Evolutionary conservation across 30 jellyfish, hydroid and myxozoan genomes (phyloP).

Genomic region (Aurelia sp.): DNA sequence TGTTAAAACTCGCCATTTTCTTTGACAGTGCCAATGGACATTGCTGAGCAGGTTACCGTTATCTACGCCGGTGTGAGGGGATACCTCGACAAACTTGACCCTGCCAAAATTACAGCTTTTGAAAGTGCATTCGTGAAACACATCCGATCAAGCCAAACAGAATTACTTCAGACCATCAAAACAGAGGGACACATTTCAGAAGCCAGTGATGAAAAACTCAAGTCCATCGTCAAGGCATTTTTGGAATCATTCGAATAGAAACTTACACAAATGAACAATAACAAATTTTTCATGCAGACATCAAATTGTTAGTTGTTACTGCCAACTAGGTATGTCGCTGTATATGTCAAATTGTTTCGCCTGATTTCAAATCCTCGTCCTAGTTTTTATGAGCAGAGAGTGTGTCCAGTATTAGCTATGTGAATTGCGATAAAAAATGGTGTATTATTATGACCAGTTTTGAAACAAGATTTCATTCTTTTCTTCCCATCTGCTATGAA

Average conservation of each 20-base stretch:
- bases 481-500: too few relatives aligned
- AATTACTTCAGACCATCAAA: constrained; percentile 82
- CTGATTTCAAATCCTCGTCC: constrained; percentile 41
- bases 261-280: not conserved
- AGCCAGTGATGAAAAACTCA: constrained; percentile 89
- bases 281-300: not conserved
- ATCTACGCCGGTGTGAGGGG: constrained; percentile 99
- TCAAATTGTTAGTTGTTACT: not conserved
- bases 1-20: not conserved
- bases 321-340: constrained; percentile 48
- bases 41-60: constrained; percentile 98
- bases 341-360: constrained; percentile 53
- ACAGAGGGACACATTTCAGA: constrained; percentile 98
- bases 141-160: constrained; percentile 82
- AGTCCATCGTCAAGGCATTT: constrained; percentile 85
- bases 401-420: constrained; percentile 53
- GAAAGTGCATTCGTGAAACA: constrained; percentile 91
- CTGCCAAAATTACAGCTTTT: constrained; percentile 90
- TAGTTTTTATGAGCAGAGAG: constrained; percentile 33
- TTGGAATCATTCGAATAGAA: constrained; percentile 85
- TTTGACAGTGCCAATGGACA: constrained; percentile 97
- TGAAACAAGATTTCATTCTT: too few relatives aligned
- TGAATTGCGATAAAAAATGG: constrained; percentile 29
- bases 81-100: constrained; percentile 94
- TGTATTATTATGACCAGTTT: not conserved